phyloP scores from a whole-genome alignment of 2,797 vertebrate species.

The Zalophus californianus region DNA sequence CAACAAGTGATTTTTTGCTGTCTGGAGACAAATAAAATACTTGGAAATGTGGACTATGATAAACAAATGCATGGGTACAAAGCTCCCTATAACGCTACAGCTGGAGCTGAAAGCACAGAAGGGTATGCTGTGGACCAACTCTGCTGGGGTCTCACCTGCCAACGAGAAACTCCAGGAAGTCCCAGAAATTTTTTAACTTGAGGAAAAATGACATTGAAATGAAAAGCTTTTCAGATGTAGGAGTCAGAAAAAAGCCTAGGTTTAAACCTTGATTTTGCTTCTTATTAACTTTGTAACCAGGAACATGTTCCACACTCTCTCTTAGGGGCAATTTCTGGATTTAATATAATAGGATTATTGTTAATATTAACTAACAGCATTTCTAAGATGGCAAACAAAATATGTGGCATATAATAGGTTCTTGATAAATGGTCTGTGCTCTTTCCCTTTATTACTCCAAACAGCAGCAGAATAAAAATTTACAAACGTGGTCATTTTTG shows the following conservation, averaged over 20 bases:
- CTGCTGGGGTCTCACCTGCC: background rate
- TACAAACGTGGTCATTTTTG: background rate
- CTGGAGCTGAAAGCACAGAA: background rate
- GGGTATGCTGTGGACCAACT: background rate
- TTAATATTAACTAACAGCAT: background rate
- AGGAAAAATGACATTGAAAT: background rate
- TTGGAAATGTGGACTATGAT: background rate
- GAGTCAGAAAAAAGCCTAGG: background rate
- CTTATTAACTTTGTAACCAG: background rate
- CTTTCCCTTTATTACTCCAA: background rate
- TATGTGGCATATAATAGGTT: background rate
- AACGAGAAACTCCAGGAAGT: background rate
- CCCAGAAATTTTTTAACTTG: background rate
- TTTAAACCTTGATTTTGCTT: background rate
- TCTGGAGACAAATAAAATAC: background rate
- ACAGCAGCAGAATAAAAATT: background rate
- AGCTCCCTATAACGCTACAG: background rate
- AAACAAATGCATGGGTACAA: background rate
- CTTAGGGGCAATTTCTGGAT: background rate
- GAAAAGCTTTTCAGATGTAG: background rate
- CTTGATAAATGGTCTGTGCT: background rate
- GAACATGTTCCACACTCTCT: background rate
- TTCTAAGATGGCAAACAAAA: background rate
- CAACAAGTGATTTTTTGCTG: background rate
- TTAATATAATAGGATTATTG: background rate